Evolutionary conservation across 2,797 vertebrate genomes (phyloP).

Genomic region (Tolypeutes matacus): DNA sequence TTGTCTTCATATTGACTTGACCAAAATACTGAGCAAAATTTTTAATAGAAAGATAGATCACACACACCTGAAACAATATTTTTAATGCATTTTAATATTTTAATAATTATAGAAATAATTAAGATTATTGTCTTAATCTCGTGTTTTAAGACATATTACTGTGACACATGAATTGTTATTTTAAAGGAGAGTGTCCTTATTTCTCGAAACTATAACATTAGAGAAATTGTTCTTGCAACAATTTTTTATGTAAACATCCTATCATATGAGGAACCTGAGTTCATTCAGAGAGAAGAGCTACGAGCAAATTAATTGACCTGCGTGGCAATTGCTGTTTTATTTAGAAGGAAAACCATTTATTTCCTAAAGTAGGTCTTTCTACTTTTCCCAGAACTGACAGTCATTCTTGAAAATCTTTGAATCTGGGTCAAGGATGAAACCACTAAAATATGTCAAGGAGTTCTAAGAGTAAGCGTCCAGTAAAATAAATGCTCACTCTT

Average conservation of each 20-base stretch:
- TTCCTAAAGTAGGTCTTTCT: background rate
- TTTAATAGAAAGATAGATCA: constrained; percentile 58
- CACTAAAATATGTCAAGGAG: background rate
- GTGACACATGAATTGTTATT: background rate
- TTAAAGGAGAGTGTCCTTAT: background rate
- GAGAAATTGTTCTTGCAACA: background rate
- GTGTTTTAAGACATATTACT: background rate
- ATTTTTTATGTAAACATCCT: background rate
- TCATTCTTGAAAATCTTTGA: background rate
- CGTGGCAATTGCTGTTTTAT: background rate
- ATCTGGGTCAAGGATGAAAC: too few species aligned
- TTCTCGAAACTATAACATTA: background rate
- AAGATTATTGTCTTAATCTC: background rate
- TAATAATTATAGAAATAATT: background rate
- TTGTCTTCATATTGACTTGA: constrained; percentile 67
- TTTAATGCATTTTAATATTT: too few species aligned
- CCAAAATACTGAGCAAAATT: constrained; percentile 51
- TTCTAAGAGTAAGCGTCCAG: background rate
- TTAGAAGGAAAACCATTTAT: background rate
- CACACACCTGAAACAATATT: too few species aligned
- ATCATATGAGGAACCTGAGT: background rate
- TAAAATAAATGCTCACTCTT: background rate
- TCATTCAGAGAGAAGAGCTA: background rate
- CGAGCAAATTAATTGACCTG: background rate
- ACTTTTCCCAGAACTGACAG: background rate